These are phyloP conservation scores for Amphibalanus amphitrite DNA, from an alignment of 1,140 invertebrate genomes.

Conservation along the genomic window DNA sequence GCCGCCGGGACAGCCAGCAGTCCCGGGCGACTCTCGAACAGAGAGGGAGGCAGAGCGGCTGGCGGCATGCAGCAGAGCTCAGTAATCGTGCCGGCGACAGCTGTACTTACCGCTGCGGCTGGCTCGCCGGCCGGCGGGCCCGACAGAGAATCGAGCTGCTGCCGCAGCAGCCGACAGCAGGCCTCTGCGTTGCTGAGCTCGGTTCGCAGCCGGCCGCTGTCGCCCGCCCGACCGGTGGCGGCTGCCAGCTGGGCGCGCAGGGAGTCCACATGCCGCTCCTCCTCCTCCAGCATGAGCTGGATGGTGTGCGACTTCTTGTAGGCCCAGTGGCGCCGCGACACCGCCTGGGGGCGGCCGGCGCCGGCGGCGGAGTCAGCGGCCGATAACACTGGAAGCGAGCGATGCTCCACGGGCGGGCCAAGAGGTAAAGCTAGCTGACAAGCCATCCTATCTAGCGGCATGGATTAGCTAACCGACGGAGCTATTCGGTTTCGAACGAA, in stretches of 20 bases:
- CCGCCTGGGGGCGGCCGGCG: background rate
- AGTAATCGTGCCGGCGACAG: too few species aligned
- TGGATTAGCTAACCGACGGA: too few species aligned
- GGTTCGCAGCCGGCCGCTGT: background rate
- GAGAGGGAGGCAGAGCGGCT: too few species aligned
- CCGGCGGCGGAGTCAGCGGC: background rate
- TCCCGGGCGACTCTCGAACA: too few species aligned
- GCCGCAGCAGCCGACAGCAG: background rate
- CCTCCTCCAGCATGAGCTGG: slow-evolving; percentile 3
- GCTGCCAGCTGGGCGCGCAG: slow-evolving; percentile 2
- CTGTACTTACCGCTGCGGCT: background rate
- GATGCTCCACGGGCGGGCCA: too few species aligned
- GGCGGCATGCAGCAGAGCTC: background rate
- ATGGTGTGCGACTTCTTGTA: background rate
- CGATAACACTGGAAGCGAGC: too few species aligned
- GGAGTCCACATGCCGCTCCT: slow-evolving; percentile 1
- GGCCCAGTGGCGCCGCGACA: slow-evolving; percentile 2
- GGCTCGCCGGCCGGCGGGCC: background rate
- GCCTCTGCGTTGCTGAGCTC: background rate
- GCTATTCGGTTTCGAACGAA: too few species aligned
- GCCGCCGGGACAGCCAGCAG: too few species aligned
- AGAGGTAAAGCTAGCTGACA: too few species aligned
- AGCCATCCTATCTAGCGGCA: too few species aligned
- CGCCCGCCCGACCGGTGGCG: background rate
- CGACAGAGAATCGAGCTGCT: background rate